These are phyloP conservation scores for Nesoenas mayeri DNA, from an alignment of 2,113 vertebrate genomes.

Conservation along the genomic window DNA sequence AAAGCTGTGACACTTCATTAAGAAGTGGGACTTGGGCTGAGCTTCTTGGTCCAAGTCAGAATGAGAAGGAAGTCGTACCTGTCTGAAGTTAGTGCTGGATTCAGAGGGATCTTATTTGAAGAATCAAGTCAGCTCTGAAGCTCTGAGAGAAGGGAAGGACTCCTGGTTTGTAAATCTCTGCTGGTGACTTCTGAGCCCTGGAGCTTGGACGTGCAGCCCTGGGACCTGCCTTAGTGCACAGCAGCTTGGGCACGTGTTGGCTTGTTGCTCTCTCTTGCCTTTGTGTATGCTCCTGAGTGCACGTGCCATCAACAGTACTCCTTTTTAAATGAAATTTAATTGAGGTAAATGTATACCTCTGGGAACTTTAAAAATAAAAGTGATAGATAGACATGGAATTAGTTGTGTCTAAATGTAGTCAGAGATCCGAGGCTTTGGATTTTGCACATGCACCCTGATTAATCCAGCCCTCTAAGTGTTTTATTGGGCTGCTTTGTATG, in stretches of 20 bases:
- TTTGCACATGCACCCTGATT: not conserved
- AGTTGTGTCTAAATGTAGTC: not conserved
- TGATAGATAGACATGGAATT: fast-evolving
- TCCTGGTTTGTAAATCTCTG: fast-evolving
- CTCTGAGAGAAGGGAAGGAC: not conserved
- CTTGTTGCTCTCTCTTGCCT: not conserved
- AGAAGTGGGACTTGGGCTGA: not conserved
- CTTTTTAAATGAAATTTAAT: not conserved
- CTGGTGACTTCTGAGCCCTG: not conserved
- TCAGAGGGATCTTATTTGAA: not conserved
- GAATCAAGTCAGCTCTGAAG: not conserved
- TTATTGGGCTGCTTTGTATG: not conserved
- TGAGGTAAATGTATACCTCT: not conserved
- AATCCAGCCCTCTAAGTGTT: not conserved
- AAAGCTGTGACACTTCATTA: not conserved
- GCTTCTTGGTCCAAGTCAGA: not conserved
- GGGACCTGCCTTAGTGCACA: not conserved
- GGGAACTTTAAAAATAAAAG: not conserved
- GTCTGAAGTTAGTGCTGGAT: not conserved
- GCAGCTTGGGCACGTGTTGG: not conserved
- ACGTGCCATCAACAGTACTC: fast-evolving
- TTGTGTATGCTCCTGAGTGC: not conserved
- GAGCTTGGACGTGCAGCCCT: not conserved
- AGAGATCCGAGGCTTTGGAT: not conserved
- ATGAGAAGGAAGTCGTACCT: not conserved